Conservation (phyloP, 2,888 invertebrate genomes). For the Caenorhabditis virilis region DNA sequence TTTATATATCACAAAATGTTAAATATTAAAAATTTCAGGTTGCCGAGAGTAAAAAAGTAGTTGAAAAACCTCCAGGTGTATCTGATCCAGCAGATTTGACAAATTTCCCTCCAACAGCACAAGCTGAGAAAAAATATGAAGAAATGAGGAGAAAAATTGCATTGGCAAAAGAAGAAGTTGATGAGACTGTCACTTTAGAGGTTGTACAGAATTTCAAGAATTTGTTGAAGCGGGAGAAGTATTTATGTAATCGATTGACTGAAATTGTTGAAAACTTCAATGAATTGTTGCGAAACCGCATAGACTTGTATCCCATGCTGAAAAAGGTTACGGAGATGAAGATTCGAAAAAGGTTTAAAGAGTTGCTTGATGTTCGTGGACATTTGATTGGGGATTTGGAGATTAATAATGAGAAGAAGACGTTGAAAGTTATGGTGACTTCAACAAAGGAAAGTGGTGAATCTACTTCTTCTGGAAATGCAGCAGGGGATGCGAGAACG, state of each 20-base stretch:
- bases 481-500: no score
- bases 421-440: constrained; percentile 29
- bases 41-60: constrained; percentile 4
- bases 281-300: constrained; percentile 9
- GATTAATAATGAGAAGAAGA: constrained; percentile 28
- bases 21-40: background rate
- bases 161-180: constrained; percentile 5
- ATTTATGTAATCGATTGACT: background rate
- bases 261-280: constrained; percentile 2
- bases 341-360: constrained; percentile 39
- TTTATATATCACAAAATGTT: background rate
- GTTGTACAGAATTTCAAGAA: constrained; percentile 19
- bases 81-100: constrained; percentile 23
- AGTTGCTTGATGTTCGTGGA: constrained; percentile 32
- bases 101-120: constrained; percentile 14
- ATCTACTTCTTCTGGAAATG: no score
- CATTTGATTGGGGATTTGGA: constrained; percentile 33
- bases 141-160: constrained; percentile 8
- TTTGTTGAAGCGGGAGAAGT: constrained; percentile 1
- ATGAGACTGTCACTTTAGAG: constrained; percentile 15
- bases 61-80: constrained; percentile 4
- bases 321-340: constrained; percentile 39
- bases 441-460: constrained; percentile 18
- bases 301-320: constrained; percentile 30
- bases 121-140: background rate